A percentile compares a stretch with the other conserved stretches of the same genome.
These are phyloP conservation scores for Hippocampus abdominalis DNA, from an alignment of 2,113 vertebrate genomes.

Conservation along the genomic window DNA sequence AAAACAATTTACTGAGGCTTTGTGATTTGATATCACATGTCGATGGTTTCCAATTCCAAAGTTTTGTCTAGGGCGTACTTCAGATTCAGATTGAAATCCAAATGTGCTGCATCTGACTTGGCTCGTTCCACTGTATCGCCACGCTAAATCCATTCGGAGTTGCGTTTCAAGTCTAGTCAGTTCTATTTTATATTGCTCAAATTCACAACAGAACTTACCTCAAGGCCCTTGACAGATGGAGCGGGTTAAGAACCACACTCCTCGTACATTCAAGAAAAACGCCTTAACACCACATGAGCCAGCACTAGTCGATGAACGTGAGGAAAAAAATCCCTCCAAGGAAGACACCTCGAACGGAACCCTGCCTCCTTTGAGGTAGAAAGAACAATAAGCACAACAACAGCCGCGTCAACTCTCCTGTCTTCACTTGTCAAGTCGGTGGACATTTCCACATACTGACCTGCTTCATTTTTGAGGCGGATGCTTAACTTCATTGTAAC, in stretches of 20 bases:
- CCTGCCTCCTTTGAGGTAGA: no score
- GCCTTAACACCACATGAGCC: no score
- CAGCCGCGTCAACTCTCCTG: not conserved
- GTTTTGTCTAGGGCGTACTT: no score
- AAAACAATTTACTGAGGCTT: not conserved
- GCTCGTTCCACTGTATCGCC: no score
- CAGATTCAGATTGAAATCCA: no score
- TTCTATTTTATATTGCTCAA: not conserved
- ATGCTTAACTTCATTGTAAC: slow-evolving; percentile 5
- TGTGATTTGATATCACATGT: no score
- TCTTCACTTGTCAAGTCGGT: not conserved
- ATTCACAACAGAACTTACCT: not conserved
- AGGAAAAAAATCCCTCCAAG: no score
- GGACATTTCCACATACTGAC: not conserved
- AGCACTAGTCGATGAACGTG: no score
- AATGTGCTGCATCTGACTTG: no score
- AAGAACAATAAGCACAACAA: not conserved
- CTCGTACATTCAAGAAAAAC: no score
- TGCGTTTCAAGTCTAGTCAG: not conserved
- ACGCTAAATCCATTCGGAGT: not conserved
- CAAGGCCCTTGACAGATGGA: not conserved
- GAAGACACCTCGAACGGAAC: no score
- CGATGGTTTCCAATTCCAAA: no score
- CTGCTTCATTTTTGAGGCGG: not conserved
- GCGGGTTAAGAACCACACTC: not conserved